Evolutionary conservation across 2,797 vertebrate genomes (phyloP).

Genomic region (Aphelocoma californica): DNA sequence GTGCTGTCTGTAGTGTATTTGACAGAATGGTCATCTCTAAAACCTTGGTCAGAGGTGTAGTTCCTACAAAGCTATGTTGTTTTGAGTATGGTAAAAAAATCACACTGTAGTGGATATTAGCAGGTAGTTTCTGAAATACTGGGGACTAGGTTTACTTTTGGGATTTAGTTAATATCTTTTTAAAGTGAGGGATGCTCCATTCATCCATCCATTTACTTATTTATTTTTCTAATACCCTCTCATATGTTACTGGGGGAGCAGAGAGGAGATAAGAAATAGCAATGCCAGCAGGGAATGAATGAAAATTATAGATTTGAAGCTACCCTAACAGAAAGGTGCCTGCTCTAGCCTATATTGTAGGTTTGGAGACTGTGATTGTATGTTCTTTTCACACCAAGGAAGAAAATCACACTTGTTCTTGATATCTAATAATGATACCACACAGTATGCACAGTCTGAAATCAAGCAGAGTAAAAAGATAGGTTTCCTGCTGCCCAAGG

Average conservation of each 20-base stretch:
- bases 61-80: background rate
- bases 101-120: background rate
- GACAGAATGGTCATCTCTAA: background rate
- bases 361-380: constrained; percentile 44
- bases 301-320: constrained; percentile 32
- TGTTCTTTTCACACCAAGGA: constrained; percentile 64
- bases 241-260: background rate
- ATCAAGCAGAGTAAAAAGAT: constrained; percentile 51
- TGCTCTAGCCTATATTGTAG: constrained; percentile 26
- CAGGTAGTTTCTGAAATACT: background rate
- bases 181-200: background rate
- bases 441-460: constrained; percentile 31
- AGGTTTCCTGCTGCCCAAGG: constrained; percentile 25
- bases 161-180: background rate
- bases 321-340: constrained; percentile 5
- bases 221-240: background rate
- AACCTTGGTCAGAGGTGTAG: background rate
- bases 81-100: background rate
- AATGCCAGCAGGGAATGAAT: constrained; percentile 10
- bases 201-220: background rate
- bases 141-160: background rate
- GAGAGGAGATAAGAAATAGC: background rate
- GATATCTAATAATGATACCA: constrained; percentile 31
- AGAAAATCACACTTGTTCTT: constrained; percentile 50
- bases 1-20: background rate